These are phyloP conservation scores for Armadillidium nasatum DNA, from an alignment of 1,140 invertebrate species.

Conservation along the genomic window DNA sequence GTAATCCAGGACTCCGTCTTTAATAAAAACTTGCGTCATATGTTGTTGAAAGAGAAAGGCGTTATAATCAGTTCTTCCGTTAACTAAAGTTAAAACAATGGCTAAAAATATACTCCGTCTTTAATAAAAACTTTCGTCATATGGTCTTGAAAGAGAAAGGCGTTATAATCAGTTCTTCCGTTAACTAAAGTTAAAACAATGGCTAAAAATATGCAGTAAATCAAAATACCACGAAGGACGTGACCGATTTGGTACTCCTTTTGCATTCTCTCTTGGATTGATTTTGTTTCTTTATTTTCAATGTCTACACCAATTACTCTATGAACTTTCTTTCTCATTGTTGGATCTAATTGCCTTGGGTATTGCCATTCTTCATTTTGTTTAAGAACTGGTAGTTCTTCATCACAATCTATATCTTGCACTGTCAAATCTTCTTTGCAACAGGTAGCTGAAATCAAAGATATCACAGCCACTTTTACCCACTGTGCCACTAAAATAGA, in stretches of 20 bases:
- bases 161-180: constrained; percentile 50
- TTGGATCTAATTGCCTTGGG: constrained; percentile 25
- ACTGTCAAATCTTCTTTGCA: constrained; percentile 49
- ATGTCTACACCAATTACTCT: constrained; percentile 24
- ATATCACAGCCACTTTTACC: constrained; percentile 50
- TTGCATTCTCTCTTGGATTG: not conserved
- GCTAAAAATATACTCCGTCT: not conserved
- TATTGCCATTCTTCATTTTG: constrained; percentile 45
- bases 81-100: not conserved
- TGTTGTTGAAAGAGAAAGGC: constrained; percentile 33
- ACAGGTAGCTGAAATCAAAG: constrained; percentile 3
- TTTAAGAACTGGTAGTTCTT: constrained; percentile 49
- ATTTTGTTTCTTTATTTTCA: constrained; percentile 1
- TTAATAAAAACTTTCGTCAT: not conserved
- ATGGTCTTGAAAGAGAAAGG: constrained; percentile 47
- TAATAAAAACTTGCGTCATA: constrained; percentile 51
- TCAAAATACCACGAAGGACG: constrained; percentile 22
- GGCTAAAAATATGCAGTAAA: constrained; percentile 51
- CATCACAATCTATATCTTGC: constrained; percentile 55
- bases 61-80: not conserved
- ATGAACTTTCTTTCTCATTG: constrained; percentile 25
- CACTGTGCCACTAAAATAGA: constrained; percentile 57
- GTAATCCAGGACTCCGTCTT: constrained; percentile 44
- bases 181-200: constrained; percentile 53
- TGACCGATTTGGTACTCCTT: constrained; percentile 26